These are phyloP conservation scores for Oryzias dopingdopingensis DNA, from an alignment of 2,797 vertebrate genomes.

Conservation along the genomic window DNA sequence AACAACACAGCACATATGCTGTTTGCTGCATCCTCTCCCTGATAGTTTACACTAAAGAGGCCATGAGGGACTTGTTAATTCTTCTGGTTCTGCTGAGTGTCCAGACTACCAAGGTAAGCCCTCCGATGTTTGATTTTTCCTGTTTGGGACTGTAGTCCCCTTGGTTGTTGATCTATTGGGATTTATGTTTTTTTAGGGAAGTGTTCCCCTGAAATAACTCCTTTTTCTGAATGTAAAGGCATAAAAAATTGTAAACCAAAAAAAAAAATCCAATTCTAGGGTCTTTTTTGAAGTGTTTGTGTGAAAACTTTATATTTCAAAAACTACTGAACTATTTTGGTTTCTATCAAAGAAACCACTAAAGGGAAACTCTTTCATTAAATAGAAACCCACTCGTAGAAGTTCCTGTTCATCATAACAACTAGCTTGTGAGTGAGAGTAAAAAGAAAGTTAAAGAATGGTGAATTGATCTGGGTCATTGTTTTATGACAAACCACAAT, in stretches of 20 bases:
- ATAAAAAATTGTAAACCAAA: too few species aligned
- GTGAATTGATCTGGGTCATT: background rate
- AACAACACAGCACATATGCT: slow-evolving; percentile 20
- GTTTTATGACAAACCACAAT: background rate
- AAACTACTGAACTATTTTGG: background rate
- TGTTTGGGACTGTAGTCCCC: background rate
- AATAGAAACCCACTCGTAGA: slow-evolving; percentile 1
- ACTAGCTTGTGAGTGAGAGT: background rate
- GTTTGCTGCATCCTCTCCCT: slow-evolving; percentile 21
- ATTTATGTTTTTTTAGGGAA: background rate
- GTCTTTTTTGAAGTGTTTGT: too few species aligned
- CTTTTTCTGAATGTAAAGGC: background rate
- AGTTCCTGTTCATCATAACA: background rate
- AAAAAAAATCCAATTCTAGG: too few species aligned
- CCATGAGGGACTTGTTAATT: slow-evolving; percentile 52
- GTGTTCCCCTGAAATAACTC: background rate
- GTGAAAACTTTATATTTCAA: too few species aligned
- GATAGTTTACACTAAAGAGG: slow-evolving; percentile 21
- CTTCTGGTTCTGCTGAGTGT: slow-evolving; percentile 49
- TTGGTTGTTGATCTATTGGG: background rate
- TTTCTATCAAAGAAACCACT: background rate
- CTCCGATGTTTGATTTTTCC: slow-evolving; percentile 1
- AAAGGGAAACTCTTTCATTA: background rate
- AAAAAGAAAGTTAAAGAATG: background rate
- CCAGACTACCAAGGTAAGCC: slow-evolving; percentile 44